These are phyloP conservation scores for Rhimphoctona megacephalus DNA, from an alignment of 2,888 invertebrate species.

Conservation along the genomic window DNA sequence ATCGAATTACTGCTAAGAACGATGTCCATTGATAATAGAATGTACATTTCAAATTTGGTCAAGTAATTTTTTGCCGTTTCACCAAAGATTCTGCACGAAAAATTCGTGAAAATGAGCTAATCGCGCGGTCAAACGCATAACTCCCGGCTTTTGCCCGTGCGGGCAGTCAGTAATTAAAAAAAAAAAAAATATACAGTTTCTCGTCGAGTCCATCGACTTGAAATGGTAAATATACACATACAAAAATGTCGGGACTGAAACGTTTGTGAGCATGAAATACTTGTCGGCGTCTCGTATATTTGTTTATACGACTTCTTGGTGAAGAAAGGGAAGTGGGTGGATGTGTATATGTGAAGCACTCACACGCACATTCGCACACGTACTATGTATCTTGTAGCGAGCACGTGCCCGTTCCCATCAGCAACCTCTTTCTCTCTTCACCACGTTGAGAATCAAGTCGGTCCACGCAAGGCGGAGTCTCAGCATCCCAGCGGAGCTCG, in stretches of 20 bases:
- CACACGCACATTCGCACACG: constrained; percentile 12
- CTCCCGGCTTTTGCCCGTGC: too few species aligned
- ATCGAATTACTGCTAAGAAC: too few species aligned
- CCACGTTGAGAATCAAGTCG: constrained; percentile 40
- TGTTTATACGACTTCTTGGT: constrained; percentile 54
- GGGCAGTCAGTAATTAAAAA: too few species aligned
- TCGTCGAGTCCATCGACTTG: constrained; percentile 12
- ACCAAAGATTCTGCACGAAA: too few species aligned
- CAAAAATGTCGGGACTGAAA: constrained; percentile 7
- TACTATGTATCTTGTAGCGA: constrained; percentile 58
- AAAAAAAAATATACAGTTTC: not conserved
- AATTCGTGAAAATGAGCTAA: too few species aligned
- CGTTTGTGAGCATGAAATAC: constrained; percentile 46
- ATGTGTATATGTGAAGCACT: not conserved
- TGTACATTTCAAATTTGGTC: too few species aligned
- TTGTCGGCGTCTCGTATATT: constrained; percentile 53
- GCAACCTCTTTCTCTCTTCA: constrained; percentile 12
- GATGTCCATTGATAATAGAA: too few species aligned
- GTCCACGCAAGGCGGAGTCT: constrained; percentile 39
- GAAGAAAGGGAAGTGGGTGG: constrained; percentile 17
- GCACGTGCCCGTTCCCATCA: constrained; percentile 65
- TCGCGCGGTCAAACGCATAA: too few species aligned
- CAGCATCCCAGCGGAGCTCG: constrained; percentile 6
- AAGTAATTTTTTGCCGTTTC: too few species aligned
- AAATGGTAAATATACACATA: constrained; percentile 1